Evolutionary conservation across 2,113 vertebrate species (phyloP).

Genomic region (Pseudorasbora parva): DNA sequence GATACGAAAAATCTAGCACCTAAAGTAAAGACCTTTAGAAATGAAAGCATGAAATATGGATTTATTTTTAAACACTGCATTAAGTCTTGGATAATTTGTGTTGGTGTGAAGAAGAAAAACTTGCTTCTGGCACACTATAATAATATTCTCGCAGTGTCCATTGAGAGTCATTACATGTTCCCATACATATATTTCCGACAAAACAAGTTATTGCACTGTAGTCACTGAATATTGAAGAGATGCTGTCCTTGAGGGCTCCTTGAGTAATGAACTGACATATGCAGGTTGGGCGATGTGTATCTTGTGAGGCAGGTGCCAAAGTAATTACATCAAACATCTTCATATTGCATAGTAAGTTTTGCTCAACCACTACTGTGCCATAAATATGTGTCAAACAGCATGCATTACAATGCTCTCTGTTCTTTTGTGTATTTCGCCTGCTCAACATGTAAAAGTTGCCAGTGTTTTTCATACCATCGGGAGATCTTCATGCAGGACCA

Average conservation of each 20-base stretch:
- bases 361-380: slow-evolving; percentile 12
- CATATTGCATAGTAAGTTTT: slow-evolving; percentile 7
- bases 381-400: background rate
- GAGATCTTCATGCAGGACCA: slow-evolving; percentile 25
- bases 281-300: background rate
- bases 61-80: background rate
- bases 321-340: slow-evolving; percentile 27
- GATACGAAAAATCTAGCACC: background rate
- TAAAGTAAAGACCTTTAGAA: background rate
- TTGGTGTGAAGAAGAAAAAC: background rate
- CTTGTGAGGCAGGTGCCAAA: slow-evolving; percentile 39
- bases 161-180: background rate
- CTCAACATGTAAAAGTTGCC: slow-evolving; percentile 10
- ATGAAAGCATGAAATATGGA: background rate
- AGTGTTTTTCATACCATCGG: slow-evolving; percentile 28
- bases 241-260: slow-evolving; percentile 7
- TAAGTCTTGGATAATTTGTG: background rate
- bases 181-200: background rate
- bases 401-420: background rate
- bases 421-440: slow-evolving; percentile 9
- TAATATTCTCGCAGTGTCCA: background rate
- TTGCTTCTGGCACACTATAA: background rate
- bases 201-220: slow-evolving; percentile 13
- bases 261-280: slow-evolving; percentile 31
- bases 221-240: slow-evolving; percentile 7